phyloP scores from a whole-genome alignment of 2,797 vertebrate species.

The Acanthurus leucopareius region DNA sequence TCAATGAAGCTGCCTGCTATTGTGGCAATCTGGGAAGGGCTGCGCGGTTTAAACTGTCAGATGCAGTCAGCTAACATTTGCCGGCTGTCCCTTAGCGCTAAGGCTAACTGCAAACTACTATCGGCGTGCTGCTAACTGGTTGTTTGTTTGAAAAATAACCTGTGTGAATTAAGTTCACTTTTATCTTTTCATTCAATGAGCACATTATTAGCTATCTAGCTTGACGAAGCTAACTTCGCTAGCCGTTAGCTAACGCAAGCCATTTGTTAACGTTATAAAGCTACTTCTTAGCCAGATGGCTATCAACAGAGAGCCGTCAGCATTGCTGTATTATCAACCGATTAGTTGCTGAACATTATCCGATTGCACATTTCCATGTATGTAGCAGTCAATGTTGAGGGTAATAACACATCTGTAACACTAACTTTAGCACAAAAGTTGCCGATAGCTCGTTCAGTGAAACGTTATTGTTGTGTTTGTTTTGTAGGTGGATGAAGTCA shows the following conservation, averaged over 20 bases:
- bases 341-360: not conserved
- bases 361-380: too few relatives aligned
- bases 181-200: conserved; percentile 15
- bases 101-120: not conserved
- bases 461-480: conserved; percentile 12
- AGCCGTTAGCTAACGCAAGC: conserved; percentile 61
- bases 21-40: conserved; percentile 72
- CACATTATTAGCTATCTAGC: conserved; percentile 61
- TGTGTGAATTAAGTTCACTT: conserved; percentile 2
- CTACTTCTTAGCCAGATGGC: conserved; percentile 29
- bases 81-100: not conserved
- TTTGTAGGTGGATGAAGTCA: conserved; percentile 8
- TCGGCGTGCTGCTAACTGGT: not conserved
- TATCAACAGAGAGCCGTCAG: conserved; percentile 2
- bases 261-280: conserved; percentile 19
- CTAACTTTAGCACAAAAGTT: conserved; percentile 40
- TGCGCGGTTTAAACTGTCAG: conserved; percentile 64
- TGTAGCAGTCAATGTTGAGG: not conserved
- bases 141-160: not conserved
- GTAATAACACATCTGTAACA: conserved; percentile 23
- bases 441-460: not conserved
- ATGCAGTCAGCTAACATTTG: conserved; percentile 12
- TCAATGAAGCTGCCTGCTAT: conserved; percentile 71
- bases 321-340: not conserved
- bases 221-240: conserved; percentile 66